phyloP scores from a whole-genome alignment of 1,140 invertebrate species.

The Pogonus chalceus region DNA sequence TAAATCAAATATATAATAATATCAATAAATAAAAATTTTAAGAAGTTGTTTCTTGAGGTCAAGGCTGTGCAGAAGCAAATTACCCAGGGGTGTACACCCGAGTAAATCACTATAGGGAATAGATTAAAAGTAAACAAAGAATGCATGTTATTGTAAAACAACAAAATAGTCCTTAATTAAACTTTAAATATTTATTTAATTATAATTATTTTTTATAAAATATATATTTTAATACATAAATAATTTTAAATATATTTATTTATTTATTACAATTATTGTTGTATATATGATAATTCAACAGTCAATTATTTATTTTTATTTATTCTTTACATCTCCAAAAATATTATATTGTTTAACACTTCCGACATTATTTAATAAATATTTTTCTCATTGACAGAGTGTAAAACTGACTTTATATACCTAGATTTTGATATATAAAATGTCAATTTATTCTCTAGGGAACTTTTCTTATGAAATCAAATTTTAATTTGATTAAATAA shows the following conservation, averaged over 20 bases:
- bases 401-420: no score
- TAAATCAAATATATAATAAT: not conserved
- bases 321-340: no score
- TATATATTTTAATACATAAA: not conserved
- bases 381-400: no score
- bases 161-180: not conserved
- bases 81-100: constrained; percentile 80
- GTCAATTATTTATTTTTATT: no score
- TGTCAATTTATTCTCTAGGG: no score
- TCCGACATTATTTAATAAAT: no score
- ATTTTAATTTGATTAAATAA: no score
- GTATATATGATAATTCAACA: no score
- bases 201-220: constrained; percentile 10
- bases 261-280: not conserved
- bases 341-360: no score
- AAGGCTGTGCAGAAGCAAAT: constrained; percentile 66
- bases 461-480: no score
- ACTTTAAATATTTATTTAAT: not conserved
- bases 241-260: not conserved
- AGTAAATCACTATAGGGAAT: constrained; percentile 65
- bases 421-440: no score
- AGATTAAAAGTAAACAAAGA: constrained; percentile 57
- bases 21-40: constrained; percentile 17
- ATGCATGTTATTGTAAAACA: constrained; percentile 53
- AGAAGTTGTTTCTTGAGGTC: constrained; percentile 69